Conservation (phyloP, 1,140 invertebrate species). For the Sarcophaga peregrina region DNA sequence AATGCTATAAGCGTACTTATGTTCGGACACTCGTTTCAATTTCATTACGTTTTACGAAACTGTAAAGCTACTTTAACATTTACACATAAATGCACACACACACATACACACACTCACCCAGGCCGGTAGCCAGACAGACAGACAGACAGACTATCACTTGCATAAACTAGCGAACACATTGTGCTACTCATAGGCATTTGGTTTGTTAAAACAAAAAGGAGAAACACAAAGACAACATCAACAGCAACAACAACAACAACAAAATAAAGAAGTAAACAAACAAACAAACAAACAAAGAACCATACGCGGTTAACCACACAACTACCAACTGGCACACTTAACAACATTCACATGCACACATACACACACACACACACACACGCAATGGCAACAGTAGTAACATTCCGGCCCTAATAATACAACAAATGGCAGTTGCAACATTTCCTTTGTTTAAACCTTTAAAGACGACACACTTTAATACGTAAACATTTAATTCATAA, state of each 20-base stretch:
- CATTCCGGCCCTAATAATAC: background rate
- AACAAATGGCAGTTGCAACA: background rate
- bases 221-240: background rate
- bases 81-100: too few species aligned
- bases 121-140: background rate
- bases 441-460: background rate
- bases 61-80: background rate
- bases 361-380: background rate
- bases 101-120: background rate
- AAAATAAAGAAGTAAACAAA: background rate
- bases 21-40: conserved; percentile 38
- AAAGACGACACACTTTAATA: background rate
- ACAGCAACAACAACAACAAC: background rate
- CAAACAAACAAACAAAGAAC: background rate
- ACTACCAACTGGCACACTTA: background rate
- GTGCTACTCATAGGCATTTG: background rate
- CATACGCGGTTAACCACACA: background rate
- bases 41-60: conserved; percentile 38
- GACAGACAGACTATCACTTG: background rate
- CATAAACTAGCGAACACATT: too few species aligned
- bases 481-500: too few species aligned
- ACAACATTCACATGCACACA: background rate
- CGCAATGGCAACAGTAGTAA: background rate
- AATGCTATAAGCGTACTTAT: conserved; percentile 38
- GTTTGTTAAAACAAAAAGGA: background rate